Conservation (phyloP, 2,113 vertebrate species). For the Pterophyllum scalare region DNA sequence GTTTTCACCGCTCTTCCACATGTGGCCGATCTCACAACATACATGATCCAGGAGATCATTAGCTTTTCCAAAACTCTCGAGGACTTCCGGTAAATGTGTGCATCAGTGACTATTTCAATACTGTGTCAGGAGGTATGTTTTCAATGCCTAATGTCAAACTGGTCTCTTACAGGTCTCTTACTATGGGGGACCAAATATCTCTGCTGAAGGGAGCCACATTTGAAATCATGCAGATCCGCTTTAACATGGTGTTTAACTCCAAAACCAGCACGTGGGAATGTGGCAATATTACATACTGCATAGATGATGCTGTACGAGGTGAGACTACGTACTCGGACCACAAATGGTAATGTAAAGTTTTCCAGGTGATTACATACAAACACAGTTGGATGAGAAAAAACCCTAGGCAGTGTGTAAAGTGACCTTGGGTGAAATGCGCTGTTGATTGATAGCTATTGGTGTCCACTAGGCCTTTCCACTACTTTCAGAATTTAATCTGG, state of each 20-base stretch:
- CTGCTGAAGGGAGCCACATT: constrained; percentile 60
- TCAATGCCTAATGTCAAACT: neutral
- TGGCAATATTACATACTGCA: constrained; percentile 50
- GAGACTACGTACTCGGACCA: neutral
- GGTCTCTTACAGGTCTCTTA: constrained; percentile 44
- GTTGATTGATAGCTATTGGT: neutral
- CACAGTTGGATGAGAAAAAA: neutral
- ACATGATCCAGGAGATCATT: constrained; percentile 67
- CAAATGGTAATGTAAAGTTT: too few species aligned
- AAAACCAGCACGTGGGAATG: constrained; percentile 54
- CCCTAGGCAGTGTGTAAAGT: too few species aligned
- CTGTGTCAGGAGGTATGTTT: neutral
- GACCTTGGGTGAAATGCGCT: too few species aligned
- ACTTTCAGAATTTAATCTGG: neutral
- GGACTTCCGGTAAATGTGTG: constrained; percentile 48
- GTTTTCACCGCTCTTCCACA: constrained; percentile 61
- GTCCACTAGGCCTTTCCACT: neutral
- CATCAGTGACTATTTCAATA: neutral
- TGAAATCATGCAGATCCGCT: constrained; percentile 66
- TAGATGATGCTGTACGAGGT: constrained; percentile 59
- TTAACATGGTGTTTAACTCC: constrained; percentile 65
- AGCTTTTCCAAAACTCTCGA: constrained; percentile 59
- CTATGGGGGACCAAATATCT: constrained; percentile 57
- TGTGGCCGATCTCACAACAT: constrained; percentile 48
- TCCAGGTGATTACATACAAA: too few species aligned